Evolutionary conservation across 2,797 vertebrate genomes (phyloP).

Genomic region (Propithecus perrieri): DNA sequence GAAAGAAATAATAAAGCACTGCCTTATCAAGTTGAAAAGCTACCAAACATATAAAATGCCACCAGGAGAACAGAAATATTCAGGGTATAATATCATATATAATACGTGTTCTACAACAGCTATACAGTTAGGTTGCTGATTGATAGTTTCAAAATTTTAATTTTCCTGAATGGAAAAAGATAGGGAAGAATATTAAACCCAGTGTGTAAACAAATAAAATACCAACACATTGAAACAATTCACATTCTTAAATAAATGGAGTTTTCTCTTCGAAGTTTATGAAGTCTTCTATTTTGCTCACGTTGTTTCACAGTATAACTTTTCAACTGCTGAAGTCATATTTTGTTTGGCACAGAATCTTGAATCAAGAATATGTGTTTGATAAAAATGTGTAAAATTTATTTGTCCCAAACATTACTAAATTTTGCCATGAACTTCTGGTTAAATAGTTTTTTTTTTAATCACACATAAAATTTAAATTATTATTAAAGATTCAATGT

Average conservation of each 20-base stretch:
- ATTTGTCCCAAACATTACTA: background rate
- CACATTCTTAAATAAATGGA: background rate
- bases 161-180: constrained; percentile 21
- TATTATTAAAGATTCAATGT: background rate
- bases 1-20: constrained; percentile 83
- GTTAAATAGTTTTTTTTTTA: background rate
- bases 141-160: constrained; percentile 54
- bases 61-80: constrained; percentile 74
- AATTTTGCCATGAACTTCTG: background rate
- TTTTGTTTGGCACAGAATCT: background rate
- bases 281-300: background rate
- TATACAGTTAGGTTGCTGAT: background rate
- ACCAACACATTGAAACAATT: background rate
- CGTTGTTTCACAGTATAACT: background rate
- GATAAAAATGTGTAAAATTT: background rate
- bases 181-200: background rate
- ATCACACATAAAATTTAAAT: constrained; percentile 17
- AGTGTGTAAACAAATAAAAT: background rate
- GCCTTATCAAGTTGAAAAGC: constrained; percentile 77
- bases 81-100: constrained; percentile 46
- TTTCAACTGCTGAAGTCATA: background rate
- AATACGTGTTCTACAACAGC: background rate
- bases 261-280: background rate
- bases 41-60: constrained; percentile 77
- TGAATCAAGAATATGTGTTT: background rate